Conservation (phyloP, 2,797 vertebrate genomes). For the Macropodus opercularis region DNA sequence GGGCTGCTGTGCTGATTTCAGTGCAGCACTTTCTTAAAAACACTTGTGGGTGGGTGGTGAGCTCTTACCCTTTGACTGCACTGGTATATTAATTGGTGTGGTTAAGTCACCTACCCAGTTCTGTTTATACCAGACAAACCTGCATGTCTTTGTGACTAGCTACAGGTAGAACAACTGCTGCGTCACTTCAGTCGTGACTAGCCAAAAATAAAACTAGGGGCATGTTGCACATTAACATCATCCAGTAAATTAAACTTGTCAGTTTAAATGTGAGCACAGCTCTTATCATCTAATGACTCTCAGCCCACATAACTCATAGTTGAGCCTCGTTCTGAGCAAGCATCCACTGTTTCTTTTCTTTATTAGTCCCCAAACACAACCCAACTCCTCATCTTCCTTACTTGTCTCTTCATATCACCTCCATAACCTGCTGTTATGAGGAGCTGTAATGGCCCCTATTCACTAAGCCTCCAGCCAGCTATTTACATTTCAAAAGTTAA, state of each 20-base stretch:
- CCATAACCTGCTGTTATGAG: constrained; percentile 8
- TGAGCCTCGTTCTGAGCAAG: constrained; percentile 9
- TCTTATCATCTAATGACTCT: constrained; percentile 29
- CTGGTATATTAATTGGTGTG: background rate
- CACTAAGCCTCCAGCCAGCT: constrained; percentile 19
- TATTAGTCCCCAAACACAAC: background rate
- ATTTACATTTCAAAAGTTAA: constrained; percentile 69
- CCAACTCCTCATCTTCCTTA: background rate
- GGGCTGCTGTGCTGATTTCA: no score
- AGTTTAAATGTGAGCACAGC: constrained; percentile 15
- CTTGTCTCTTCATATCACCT: background rate
- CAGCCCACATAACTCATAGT: constrained; percentile 32
- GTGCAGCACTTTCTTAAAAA: background rate
- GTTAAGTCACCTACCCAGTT: background rate
- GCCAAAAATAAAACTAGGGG: background rate
- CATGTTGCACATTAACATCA: background rate
- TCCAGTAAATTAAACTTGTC: background rate
- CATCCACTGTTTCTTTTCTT: constrained; percentile 19
- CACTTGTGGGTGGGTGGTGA: background rate
- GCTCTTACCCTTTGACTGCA: background rate
- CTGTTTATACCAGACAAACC: background rate
- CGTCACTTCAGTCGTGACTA: background rate
- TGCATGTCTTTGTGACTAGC: background rate
- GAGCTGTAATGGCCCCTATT: constrained; percentile 5
- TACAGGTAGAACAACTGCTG: constrained; percentile 7